Evolutionary conservation across 2,113 vertebrate genomes (phyloP).

Genomic region (Sclerurus mexicanus): DNA sequence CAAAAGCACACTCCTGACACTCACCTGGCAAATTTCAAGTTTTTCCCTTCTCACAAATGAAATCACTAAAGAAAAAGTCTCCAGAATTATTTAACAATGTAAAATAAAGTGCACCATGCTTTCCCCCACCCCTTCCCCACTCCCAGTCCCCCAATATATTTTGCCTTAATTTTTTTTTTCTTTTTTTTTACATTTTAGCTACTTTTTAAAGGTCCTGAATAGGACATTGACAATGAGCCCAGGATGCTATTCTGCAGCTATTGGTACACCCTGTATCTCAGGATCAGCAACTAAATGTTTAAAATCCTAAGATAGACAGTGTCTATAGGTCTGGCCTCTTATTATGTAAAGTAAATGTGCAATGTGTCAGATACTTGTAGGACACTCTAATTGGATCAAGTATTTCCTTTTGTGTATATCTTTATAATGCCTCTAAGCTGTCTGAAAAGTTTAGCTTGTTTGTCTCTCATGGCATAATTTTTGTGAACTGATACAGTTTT

Average conservation of each 20-base stretch:
- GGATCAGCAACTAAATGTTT: background rate
- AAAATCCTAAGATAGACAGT: background rate
- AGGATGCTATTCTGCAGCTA: background rate
- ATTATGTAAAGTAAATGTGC: background rate
- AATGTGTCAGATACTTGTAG: background rate
- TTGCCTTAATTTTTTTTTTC: background rate
- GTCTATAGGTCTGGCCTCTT: background rate
- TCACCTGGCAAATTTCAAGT: conserved; percentile 13
- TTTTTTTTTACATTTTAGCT: background rate
- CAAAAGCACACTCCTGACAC: background rate
- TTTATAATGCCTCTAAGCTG: background rate
- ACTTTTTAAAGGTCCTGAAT: background rate
- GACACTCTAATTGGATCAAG: background rate
- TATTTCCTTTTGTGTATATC: background rate
- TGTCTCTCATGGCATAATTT: background rate
- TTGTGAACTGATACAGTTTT: background rate
- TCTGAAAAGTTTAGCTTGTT: background rate
- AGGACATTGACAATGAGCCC: background rate
- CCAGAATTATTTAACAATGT: background rate
- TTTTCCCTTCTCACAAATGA: background rate
- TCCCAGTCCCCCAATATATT: accelerated
- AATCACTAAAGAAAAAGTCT: conserved; percentile 10
- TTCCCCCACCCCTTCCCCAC: no score
- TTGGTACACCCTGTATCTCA: background rate
- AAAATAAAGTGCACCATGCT: background rate